Evolutionary conservation across 2,797 vertebrate species (phyloP).

Genomic region (Chanos chanos): DNA sequence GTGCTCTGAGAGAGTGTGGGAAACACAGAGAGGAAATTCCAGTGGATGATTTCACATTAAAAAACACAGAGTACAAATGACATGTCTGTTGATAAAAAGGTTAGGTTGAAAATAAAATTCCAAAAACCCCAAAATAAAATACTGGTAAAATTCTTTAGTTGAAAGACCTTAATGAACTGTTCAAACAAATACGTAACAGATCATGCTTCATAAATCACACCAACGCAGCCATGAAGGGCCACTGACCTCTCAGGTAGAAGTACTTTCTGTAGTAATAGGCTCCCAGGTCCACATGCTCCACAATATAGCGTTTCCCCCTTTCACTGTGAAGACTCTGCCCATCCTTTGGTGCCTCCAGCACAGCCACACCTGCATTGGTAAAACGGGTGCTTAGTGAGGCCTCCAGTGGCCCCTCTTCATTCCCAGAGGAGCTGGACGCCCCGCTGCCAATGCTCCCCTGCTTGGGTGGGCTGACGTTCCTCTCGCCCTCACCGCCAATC

Average conservation of each 20-base stretch:
- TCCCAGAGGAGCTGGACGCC: constrained; percentile 81
- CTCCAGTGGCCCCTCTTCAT: constrained; percentile 90
- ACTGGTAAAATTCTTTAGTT: too few species aligned
- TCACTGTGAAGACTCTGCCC: constrained; percentile 85
- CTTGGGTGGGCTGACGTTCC: constrained; percentile 88
- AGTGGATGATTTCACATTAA: too few species aligned
- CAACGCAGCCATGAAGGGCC: not conserved
- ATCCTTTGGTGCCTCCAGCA: constrained; percentile 91
- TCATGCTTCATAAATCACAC: not conserved
- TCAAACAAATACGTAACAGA: too few species aligned
- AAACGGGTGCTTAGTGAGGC: constrained; percentile 86
- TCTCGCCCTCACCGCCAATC: constrained; percentile 92
- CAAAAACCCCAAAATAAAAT: too few species aligned
- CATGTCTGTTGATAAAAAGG: too few species aligned
- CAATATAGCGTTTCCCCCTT: constrained; percentile 87
- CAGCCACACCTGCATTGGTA: constrained; percentile 93
- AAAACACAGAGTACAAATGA: too few species aligned
- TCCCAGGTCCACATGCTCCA: constrained; percentile 95
- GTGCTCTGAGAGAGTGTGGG: constrained; percentile 80
- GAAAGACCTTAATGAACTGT: too few species aligned
- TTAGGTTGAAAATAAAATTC: too few species aligned
- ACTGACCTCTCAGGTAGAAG: constrained; percentile 96
- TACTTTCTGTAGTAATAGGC: constrained; percentile 95
- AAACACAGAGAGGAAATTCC: too few species aligned
- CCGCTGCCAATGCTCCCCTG: constrained; percentile 85